phyloP scores from a whole-genome alignment of 2,888 invertebrate species.

The Pseudanteris insignis region DNA sequence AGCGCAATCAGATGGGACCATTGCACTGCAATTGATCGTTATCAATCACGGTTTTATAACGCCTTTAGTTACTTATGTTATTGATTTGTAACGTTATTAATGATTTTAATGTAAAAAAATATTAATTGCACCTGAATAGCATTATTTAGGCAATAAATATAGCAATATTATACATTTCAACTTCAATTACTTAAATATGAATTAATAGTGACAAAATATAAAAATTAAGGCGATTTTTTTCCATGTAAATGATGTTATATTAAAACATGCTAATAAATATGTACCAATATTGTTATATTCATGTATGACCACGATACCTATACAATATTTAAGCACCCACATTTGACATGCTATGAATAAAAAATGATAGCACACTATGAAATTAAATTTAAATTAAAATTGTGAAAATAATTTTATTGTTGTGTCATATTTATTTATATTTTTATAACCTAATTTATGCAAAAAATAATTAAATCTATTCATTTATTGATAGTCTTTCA shows the following conservation, averaged over 20 bases:
- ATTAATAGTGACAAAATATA: too few species aligned
- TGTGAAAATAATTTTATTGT: too few species aligned
- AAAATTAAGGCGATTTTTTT: too few species aligned
- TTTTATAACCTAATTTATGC: too few species aligned
- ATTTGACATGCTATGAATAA: slow-evolving; percentile 33
- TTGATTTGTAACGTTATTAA: slow-evolving; percentile 1
- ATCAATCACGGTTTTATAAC: too few species aligned
- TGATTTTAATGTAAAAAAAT: not conserved
- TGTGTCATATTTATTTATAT: too few species aligned
- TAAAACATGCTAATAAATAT: too few species aligned
- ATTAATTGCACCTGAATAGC: slow-evolving; percentile 7
- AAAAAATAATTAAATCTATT: too few species aligned
- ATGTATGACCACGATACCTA: slow-evolving; percentile 27
- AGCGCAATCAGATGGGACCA: too few species aligned
- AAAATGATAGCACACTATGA: slow-evolving; percentile 21
- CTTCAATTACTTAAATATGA: not conserved
- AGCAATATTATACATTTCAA: slow-evolving; percentile 9
- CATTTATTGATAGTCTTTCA: too few species aligned
- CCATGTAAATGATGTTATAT: too few species aligned
- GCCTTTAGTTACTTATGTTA: not conserved
- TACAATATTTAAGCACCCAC: slow-evolving; percentile 38
- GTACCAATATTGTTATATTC: slow-evolving; percentile 4
- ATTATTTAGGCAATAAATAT: slow-evolving; percentile 25
- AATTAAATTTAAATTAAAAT: slow-evolving; percentile 4
- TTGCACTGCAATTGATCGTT: too few species aligned